Percentiles rank a stretch among this genome's conserved stretches.
Evolutionary conservation across 2,797 vertebrate genomes (phyloP).

Genomic region (Xenentodon cancila): DNA sequence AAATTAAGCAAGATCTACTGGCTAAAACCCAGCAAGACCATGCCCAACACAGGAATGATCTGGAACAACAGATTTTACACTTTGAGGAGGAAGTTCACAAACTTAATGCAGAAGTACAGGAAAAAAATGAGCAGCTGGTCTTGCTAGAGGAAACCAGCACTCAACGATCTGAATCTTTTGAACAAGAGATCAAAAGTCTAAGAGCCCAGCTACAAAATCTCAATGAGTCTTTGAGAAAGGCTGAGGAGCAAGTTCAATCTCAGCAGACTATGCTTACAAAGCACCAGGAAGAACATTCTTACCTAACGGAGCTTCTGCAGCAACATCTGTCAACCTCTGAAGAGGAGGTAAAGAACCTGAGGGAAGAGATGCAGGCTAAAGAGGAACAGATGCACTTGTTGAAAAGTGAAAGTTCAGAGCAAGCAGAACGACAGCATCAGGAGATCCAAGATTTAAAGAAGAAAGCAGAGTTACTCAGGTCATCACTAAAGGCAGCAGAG

Average conservation of each 20-base stretch:
- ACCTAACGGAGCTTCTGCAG: conserved; percentile 39
- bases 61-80: conserved; percentile 49
- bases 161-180: conserved; percentile 26
- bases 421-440: conserved; percentile 57
- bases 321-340: conserved; percentile 49
- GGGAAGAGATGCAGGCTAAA: conserved; percentile 46
- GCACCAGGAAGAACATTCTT: conserved; percentile 43
- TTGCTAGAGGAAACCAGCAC: conserved; percentile 36
- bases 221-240: conserved; percentile 37
- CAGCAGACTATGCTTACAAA: conserved; percentile 33
- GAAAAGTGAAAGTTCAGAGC: conserved; percentile 43
- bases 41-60: conserved; percentile 38
- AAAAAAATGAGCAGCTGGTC: conserved; percentile 48
- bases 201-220: conserved; percentile 40
- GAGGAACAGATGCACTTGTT: conserved; percentile 56
- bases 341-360: conserved; percentile 36
- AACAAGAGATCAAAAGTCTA: conserved; percentile 44
- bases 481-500: conserved; percentile 40
- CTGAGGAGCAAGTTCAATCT: conserved; percentile 45
- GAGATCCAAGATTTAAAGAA: conserved; percentile 74
- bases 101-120: conserved; percentile 44
- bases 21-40: conserved; percentile 45
- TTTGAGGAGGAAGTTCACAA: conserved; percentile 65
- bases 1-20: conserved; percentile 51
- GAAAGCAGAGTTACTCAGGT: conserved; percentile 30